A percentile compares a stretch with the other conserved stretches of the same genome.
These are phyloP conservation scores for Diadumene lineata DNA, from an alignment of 92 coral and sea anemone genomes.

Conservation along the genomic window DNA sequence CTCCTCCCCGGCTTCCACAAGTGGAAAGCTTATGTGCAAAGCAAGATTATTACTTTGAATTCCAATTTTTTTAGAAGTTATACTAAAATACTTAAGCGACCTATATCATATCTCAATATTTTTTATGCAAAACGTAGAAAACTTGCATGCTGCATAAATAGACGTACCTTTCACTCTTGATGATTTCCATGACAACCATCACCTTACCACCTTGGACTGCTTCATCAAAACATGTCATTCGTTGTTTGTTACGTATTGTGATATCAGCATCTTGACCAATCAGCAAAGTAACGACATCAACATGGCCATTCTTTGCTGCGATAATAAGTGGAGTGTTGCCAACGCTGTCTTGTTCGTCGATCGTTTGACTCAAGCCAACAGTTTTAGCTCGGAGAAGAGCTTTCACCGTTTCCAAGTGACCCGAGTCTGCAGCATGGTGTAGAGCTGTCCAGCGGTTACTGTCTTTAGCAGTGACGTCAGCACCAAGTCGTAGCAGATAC, in stretches of 20 bases:
- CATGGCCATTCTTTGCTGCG: slow-evolving; percentile 64
- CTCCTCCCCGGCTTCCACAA: too few species aligned
- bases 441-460: slow-evolving; percentile 75
- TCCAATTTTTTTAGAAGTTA: too few species aligned
- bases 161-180: slow-evolving; percentile 60
- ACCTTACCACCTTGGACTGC: slow-evolving; percentile 66
- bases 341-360: slow-evolving; percentile 52
- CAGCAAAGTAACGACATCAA: slow-evolving; percentile 41
- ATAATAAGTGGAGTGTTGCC: slow-evolving; percentile 69
- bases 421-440: slow-evolving; percentile 70
- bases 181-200: slow-evolving; percentile 63
- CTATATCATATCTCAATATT: background rate
- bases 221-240: slow-evolving; percentile 65
- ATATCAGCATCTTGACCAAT: slow-evolving; percentile 56
- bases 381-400: slow-evolving; percentile 33
- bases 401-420: slow-evolving; percentile 44
- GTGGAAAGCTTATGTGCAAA: too few species aligned
- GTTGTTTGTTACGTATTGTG: slow-evolving; percentile 40
- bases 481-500: slow-evolving; percentile 56
- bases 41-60: too few species aligned
- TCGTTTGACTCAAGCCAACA: slow-evolving; percentile 12
- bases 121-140: background rate
- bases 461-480: slow-evolving; percentile 61
- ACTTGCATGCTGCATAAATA: background rate
- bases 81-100: background rate